Evolutionary conservation across 2,888 invertebrate genomes (phyloP), one percentile per base, ranked within the genome.

Genomic region (Calameuta pallipes): DNA sequence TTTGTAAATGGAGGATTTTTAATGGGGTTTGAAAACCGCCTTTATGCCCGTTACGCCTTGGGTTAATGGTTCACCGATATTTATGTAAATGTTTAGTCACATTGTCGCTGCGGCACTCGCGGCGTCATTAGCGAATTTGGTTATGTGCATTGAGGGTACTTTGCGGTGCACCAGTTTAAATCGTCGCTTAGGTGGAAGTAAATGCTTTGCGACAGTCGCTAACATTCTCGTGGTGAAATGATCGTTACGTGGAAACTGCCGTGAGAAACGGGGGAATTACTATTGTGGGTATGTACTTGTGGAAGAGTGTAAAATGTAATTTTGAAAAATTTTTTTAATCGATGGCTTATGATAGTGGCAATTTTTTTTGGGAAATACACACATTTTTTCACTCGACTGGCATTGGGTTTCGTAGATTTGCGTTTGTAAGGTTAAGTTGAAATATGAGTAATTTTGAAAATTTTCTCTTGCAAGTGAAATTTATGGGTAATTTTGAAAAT

Each of bases 11-110:
- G 9, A 9, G 23, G 56, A 56, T 23, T 56, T 56, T 56, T 9
- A 56, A 56, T 56, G 56, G 23, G 23, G 23, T 56, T 56, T 56
- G 56, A 15, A 56, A 56, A 23, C 56, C 23, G 23, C 56, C 56
- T 82, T 82, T 81, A 82, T 78, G 75, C 80, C 79, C 80, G 81
- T 81, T 79, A 80, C 80, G 80, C 78, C 80, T 81, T 83, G 83
- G 71, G 81, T 82, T 86, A 86, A 86, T 86, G 86, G 84, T 86
- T 86, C 85, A 82, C 85, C 86, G 85, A 86, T 86, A 86, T 86
- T 86, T 83, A 83, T 84, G 85, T 84, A 85, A 86, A 85, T 85
- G 85, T 86, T 85, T 83, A 23, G 56, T 15, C 84, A 79, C 86
- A 85, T 85, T 82, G 86, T 86, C 81, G 83, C 77, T 56, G 56